These are phyloP conservation scores for Nymphalis io DNA, from an alignment of 1,140 invertebrate genomes.

Conservation along the genomic window DNA sequence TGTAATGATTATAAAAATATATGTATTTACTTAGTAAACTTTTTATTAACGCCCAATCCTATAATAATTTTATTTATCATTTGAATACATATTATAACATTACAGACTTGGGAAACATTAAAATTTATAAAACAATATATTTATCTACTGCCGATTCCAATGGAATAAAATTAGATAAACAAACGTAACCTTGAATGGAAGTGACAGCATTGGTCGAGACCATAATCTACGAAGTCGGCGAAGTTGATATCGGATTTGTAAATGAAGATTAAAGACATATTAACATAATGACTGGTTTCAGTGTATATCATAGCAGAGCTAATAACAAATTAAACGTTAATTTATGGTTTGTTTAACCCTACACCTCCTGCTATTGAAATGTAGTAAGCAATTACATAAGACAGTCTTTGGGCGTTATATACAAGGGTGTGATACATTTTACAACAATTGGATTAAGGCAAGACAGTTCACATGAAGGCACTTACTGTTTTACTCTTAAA, in stretches of 20 bases:
- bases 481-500: conserved; percentile 8
- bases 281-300: no score
- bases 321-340: no score
- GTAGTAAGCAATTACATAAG: not conserved
- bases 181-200: no score
- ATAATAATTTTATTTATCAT: not conserved
- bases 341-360: no score
- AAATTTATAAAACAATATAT: not conserved
- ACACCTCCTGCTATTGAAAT: not conserved
- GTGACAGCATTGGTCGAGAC: no score
- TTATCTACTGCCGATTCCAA: not conserved
- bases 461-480: conserved; percentile 18
- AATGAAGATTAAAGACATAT: no score
- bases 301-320: no score
- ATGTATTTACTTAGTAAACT: conserved; percentile 37
- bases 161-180: no score
- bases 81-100: not conserved
- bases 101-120: not conserved
- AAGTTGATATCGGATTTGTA: no score
- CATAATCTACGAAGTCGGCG: no score
- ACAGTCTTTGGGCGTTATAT: conserved; percentile 18
- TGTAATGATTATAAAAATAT: conserved; percentile 33
- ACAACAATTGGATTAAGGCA: conserved; percentile 21
- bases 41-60: conserved; percentile 29
- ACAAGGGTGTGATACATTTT: not conserved